Percentiles rank a stretch among this genome's conserved stretches.
Conservation (phyloP, 2,797 vertebrate species). For the Leontopithecus rosalia region DNA sequence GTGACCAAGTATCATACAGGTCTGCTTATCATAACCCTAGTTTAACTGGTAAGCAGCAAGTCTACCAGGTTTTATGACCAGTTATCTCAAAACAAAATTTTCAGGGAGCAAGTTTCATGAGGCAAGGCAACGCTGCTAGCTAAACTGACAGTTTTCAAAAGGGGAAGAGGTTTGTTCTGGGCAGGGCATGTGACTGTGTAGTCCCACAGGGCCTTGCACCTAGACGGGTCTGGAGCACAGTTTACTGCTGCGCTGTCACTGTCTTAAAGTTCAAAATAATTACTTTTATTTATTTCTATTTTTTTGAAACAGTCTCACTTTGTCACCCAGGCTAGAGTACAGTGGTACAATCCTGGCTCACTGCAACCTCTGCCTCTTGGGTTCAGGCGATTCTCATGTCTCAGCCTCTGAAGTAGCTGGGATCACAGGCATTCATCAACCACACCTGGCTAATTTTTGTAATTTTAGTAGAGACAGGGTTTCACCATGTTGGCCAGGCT, state of each 20-base stretch:
- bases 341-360: not conserved
- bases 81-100: not conserved
- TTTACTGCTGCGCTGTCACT: not conserved
- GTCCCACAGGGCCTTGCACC: too few species aligned
- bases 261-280: not conserved
- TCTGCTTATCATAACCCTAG: not conserved
- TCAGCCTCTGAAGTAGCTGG: not conserved
- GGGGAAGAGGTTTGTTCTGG: not conserved
- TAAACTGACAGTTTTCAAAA: not conserved
- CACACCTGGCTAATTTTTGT: not conserved
- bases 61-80: not conserved
- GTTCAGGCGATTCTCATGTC: not conserved
- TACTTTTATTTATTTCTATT: not conserved
- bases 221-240: rapidly evolving
- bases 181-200: rapidly evolving
- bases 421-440: not conserved
- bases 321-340: not conserved
- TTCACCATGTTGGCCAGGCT: not conserved
- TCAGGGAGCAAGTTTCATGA: not conserved
- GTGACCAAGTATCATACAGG: not conserved
- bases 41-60: not conserved
- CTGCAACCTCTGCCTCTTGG: not conserved
- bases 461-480: not conserved
- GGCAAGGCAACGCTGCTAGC: not conserved
- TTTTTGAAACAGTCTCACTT: not conserved